Base-by-base conservation (phyloP, 2,113 vertebrate genomes). In the Syngnathus floridae region DNA sequence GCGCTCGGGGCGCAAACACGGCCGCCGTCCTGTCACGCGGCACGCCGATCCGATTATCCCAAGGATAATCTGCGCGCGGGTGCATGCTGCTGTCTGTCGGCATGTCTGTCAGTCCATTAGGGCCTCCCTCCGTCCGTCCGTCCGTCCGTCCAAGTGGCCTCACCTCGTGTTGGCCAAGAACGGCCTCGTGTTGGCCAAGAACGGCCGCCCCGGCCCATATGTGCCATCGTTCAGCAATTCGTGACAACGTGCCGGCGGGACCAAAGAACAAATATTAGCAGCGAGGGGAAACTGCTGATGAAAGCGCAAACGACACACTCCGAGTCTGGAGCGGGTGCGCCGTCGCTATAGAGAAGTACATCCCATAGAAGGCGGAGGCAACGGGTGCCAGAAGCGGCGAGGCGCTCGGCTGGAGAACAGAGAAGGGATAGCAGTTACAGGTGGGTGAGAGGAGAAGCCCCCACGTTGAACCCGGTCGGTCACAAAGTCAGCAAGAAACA, bases 21-120 rank as follows among this genome's bases (percentile, higher is more conserved):
- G 36, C 43, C 26, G 69, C 13, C 26, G 69, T 4, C 66, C 65
- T 75, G 77, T 73, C 72, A 64, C 72, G 54, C 69, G 72, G 75
- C 76, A 75, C 82, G 80, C 75, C 80, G 75, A 86, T 77, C 78
- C 86, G 87, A 88, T 88, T 88, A 88, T 81, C 82, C 64, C 67
- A 54, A 72, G 81, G 84, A 88, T 88, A 86, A 88, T 85, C 87
- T 73, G 63, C 52, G 67, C 78, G 78, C 80, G 54, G 74, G 77
- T 81, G 60, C 72, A 71, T 67, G 65, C 64, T 55, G 49, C 70
- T 68, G 56, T 63, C 69, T 64, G 66, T 43, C 58, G 43, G 48
- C 5, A 17, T 13, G 49, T 11, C 69, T 21, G 37, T 67, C 67
- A 14, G 13, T 80, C 67, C 51, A 46, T 68, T 48, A 54, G 54